Evolutionary conservation across 2,888 invertebrate species (phyloP), one percentile per base, ranked within the genome.

Genomic region (Gasteruption jaculator): DNA sequence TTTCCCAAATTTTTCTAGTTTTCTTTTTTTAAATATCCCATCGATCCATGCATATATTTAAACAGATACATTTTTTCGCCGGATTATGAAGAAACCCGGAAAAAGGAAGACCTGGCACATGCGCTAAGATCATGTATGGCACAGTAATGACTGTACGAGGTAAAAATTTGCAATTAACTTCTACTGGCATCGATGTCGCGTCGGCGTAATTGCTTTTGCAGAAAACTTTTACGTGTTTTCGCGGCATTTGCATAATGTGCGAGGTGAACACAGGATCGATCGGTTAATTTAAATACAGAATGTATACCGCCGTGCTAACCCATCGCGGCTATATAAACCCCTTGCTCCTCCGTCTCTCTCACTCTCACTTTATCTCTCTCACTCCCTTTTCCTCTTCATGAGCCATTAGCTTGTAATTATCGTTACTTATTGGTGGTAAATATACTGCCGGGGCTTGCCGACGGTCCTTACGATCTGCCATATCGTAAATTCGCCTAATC

Each of bases 251-350:
- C 68, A 68, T 66, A 66, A 67, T 67, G 66, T 56, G 63, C 63
- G 58, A 64, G 61, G 61, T 57, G 57, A 60, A 60, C 63, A 61
- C 54, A 58, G 54, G 66, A 66, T 66, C 68, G 65, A 67, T 68
- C 66, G 67, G 64, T 68, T 64, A 65, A 68, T 68, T 68, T 68
- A 65, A 68, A 68, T 68, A 67, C 61, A 59, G 63, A 59, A 62
- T 61, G 57, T 54, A n/a, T n/a, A 54, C 46, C 52, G 49, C 49
- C 50, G 49, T 38, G n/a, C n/a, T n/a, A n/a, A n/a, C n/a, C n/a
- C n/a, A n/a, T n/a, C n/a, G n/a, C n/a, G n/a, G n/a, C n/a, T n/a
- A n/a, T n/a, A n/a, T n/a, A n/a, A n/a, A n/a, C n/a, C n/a, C n/a
- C n/a, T n/a, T n/a, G n/a, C n/a, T n/a, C n/a, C n/a, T n/a, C n/a